Base-by-base conservation (phyloP, 2,797 vertebrate species). In the Pristis pectinata region DNA sequence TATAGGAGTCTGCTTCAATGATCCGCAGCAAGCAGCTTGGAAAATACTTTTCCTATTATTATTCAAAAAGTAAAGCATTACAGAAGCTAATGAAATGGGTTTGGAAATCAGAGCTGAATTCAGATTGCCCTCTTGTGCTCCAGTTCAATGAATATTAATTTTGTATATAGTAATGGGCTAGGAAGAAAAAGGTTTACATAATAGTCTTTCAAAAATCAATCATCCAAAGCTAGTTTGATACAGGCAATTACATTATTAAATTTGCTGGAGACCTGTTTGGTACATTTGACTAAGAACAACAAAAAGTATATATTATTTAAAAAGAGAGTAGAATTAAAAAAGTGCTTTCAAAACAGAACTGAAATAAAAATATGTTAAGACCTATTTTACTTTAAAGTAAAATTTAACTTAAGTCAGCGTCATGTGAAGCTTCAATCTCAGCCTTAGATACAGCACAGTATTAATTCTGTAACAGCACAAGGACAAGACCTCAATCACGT, bases 141-240 rank as follows among this genome's bases (percentile, higher is more conserved):
- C 59, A 37, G 17, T 37, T n/a, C n/a, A n/a, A 91, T 64, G 56
- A 41, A 91, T 91, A 91, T 53, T 85, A 56, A 85, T 56, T 27
- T 13, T 91, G 87, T 64, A 19, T 61, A 61, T 85, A 89, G 85
- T 59, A 61, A 89, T 37, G 53, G 83, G 34, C 53, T 59, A 87
- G n/a, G 85, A 61, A 89, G 77, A 80, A 80, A 61, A 61, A 37
- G 19, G 56, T 89, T 89, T 37, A 89, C n/a, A 64, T 64, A 91
- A 89, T 91, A 22, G 59, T 91, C 59, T 91, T 91, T 64, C 56
- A 37, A 91, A 91, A 91, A 91, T 91, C 87, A 91, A 91, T 91
- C 87, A 91, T 22, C 59, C 59, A 64, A 64, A 91, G n/a, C 87
- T 41, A 6, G 34, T 15, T 30, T 85, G 82, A 85, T 91, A 41